Base-by-base conservation (phyloP, 2,797 vertebrate species). In the Phalanger gymnotis region DNA sequence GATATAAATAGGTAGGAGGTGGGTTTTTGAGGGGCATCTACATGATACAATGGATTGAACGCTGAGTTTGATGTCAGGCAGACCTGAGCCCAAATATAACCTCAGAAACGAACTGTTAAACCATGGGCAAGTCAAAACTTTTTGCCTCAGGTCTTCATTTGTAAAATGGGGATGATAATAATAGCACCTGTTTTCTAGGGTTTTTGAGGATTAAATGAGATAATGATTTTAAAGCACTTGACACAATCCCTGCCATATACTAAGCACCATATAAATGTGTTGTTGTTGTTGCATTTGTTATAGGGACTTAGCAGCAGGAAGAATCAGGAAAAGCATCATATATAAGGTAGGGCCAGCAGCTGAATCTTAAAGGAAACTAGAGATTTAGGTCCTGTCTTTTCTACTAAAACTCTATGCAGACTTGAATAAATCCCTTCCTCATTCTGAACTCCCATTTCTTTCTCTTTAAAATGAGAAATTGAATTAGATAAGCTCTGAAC, bases 181-280 rank as follows among this genome's bases (percentile, higher is more conserved):
- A 54, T 93, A 25, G n/a, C 73, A 66, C 27, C 28, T 92, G 66
- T 73, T 92, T 57, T 61, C 27, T 87, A 89, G 5, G 12, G 58
- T 94, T 73, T 25, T 61, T 47, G 28, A 56, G 28, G 13, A 89
- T 92, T 61, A 95, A 96, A 91, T 28, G 87, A n/a, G 92, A 81
- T 53, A 94, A 61, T n/a, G 2, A 2, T 91, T 91, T 12, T 34
- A 57, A 90, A 91, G 47, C 51, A 91, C 40, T 81, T 27, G 66
- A 19, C 22, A 47, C 7, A 81, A 22, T 81, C 19, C 7, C 22
- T 81, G 56, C 40, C 57, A 9, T 94, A 95, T 56, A 92, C 30
- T 90, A 90, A 66, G 53, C 61, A 5, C 19, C 91, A 55, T 7
- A 5, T 73, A 61, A 58, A 53, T 54, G 56, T 31, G 14, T 51